Evolutionary conservation across 2,888 invertebrate species (phyloP), one percentile per base, ranked within the genome.

Genomic region (Dynastes grantii): DNA sequence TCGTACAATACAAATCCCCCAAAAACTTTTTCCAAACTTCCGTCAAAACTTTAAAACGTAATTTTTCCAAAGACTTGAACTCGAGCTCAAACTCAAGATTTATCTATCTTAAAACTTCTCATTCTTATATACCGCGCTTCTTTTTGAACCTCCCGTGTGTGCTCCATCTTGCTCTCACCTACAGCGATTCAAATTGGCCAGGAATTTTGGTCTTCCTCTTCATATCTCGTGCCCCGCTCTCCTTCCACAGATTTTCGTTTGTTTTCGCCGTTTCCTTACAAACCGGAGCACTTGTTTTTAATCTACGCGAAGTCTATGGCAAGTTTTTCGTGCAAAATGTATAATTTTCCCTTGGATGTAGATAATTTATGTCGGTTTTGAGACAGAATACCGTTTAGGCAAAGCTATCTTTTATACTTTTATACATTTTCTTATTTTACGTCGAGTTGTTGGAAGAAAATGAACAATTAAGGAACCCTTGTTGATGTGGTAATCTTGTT

Each of bases 291-390:
- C 55, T 22, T 55, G 0, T 55, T 55, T 55, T 55, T 55, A 55
- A 55, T 55, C 55, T 55, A 16, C n/a, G 22, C 55, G 55, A 55
- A 55, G 55, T 55, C 55, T 55, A 16, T 6, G 22, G 11, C 11
- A 55, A 55, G 55, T 55, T 55, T 55, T 55, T 55, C 55, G n/a
- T 3, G n/a, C 0, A 55, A 55, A 5, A 6, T 11, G 5, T 55
- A 22, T 55, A 55, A 8, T 32, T 45, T 45, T 5, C 45, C 45
- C 45, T 45, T 8, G 45, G 45, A 45, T 8, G 11, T 8, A 1
- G 55, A 55, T 55, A 55, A 55, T 55, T 55, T 55, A 55, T n/a
- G 55, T 53, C 53, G 53, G 2, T n/a, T 53, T n/a, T 53, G 11
- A 8, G 2, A 11, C 3, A 9, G 45, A 8, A 2, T 0, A 45